Base-by-base conservation (phyloP, 1,140 invertebrate species). In the Armadillidium nasatum region DNA sequence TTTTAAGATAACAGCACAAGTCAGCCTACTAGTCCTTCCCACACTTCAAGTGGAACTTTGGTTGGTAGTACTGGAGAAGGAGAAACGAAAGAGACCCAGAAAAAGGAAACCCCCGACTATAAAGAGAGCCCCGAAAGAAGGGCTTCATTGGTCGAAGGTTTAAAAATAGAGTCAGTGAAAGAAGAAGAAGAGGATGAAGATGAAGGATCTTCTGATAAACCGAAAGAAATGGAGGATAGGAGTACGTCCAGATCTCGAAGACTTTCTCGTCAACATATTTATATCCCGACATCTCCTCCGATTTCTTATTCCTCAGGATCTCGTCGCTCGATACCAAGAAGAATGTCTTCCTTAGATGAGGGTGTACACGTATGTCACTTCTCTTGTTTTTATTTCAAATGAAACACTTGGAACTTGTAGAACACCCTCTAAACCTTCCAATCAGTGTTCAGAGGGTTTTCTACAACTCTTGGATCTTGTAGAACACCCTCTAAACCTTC, bases 311-410 rank as follows among this genome's bases (percentile, higher is more conserved):
- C 33, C 33, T 44, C 68, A 2, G 70, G 33, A 15, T 66, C 72
- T 15, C 44, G 79, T 4, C 66, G 77, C 7, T 78, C 76, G 2
- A 23, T 78, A n/a, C 71, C 79, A n/a, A 71, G 72, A 7, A 73
- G 77, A 70, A 80, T 80, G 79, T 80, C 77, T 3, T 78, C 79
- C 6, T 69, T 80, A 68, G 79, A 80, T 22, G 79, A 80, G 72
- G 67, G 74, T 7, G 69, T 74, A 7, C 77, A 78, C 73, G 79
- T 80, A 44, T 54, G 75, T 71, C n/a, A 10, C 11, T 7, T 11
- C 22, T 7, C 15, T 7, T 0, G 10, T 22, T 73, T n/a, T 44
- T 23, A 44, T 19, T 7, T 23, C 33, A 13, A 0, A 21, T 74
- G 21, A 7, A n/a, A n/a, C n/a, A n/a, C n/a, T n/a, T n/a, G 15